Percentiles rank a stretch among this genome's conserved stretches.
Evolutionary conservation across 2,113 vertebrate genomes (phyloP).

Genomic region (Podarcis cretensis): DNA sequence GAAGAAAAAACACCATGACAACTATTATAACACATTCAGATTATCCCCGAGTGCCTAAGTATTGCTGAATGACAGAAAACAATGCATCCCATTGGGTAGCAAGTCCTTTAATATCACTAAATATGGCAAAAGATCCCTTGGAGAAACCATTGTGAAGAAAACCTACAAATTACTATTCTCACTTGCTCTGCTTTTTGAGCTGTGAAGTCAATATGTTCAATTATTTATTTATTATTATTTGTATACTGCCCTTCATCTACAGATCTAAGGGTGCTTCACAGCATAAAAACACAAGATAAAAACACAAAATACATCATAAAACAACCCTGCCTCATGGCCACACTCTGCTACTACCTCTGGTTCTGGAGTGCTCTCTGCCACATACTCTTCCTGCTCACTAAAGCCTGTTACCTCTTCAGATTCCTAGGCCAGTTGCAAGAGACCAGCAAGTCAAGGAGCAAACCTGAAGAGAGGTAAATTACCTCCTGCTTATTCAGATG

Average conservation of each 20-base stretch:
- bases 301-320: too few species aligned
- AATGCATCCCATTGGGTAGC: slow-evolving; percentile 41
- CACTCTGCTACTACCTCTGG: too few species aligned
- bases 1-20: slow-evolving; percentile 38
- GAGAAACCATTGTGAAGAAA: slow-evolving; percentile 55
- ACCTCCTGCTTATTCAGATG: slow-evolving; percentile 53
- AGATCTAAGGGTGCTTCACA: too few species aligned
- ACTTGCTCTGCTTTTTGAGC: slow-evolving; percentile 53
- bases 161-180: neutral
- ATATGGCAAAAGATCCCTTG: slow-evolving; percentile 35
- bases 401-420: too few species aligned
- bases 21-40: slow-evolving; percentile 59
- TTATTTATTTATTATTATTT: neutral
- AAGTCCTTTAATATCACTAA: slow-evolving; percentile 54
- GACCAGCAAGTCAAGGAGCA: too few species aligned
- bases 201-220: slow-evolving; percentile 44
- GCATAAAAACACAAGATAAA: too few species aligned
- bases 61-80: slow-evolving; percentile 64
- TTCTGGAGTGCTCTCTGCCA: too few species aligned
- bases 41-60: slow-evolving; percentile 43
- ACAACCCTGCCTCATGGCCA: too few species aligned
- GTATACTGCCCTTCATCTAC: too few species aligned
- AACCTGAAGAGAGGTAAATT: slow-evolving; percentile 39
- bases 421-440: too few species aligned
- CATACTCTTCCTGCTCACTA: too few species aligned